Conservation (phyloP, 2,113 vertebrate genomes). For the Entosphenus tridentatus region DNA sequence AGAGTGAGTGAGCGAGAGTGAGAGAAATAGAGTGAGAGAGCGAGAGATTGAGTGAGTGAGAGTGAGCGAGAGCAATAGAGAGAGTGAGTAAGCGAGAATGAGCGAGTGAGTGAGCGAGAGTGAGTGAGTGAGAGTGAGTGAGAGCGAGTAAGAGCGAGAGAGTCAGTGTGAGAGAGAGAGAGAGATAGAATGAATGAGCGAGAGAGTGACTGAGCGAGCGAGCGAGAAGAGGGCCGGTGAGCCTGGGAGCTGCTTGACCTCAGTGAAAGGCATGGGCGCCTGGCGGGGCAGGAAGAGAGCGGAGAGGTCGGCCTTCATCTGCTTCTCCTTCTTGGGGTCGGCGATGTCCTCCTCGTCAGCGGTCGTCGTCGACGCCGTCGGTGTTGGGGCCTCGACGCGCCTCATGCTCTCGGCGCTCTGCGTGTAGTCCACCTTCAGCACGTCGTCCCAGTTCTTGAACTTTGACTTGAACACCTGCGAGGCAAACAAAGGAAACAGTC, state of each 20-base stretch:
- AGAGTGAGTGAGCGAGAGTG: no score
- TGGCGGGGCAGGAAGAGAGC: slow-evolving; percentile 79
- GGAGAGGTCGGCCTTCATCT: slow-evolving; percentile 88
- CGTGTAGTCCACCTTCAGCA: slow-evolving; percentile 80
- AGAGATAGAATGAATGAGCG: no score
- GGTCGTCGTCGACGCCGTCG: neutral
- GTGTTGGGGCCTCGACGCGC: slow-evolving; percentile 20
- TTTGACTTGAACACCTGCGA: slow-evolving; percentile 79
- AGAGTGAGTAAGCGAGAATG: no score
- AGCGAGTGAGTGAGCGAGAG: no score
- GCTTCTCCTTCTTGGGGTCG: slow-evolving; percentile 58
- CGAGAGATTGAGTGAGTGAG: no score
- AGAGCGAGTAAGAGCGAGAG: no score
- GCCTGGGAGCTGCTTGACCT: slow-evolving; percentile 25
- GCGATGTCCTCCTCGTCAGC: slow-evolving; percentile 66
- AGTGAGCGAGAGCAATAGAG: no score
- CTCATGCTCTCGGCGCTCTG: slow-evolving; percentile 59
- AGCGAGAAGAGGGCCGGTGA: no score
- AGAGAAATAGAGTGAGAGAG: no score
- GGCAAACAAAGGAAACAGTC: neutral
- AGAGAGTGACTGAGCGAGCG: no score
- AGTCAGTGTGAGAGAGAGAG: no score
- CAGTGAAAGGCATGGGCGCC: slow-evolving; percentile 54
- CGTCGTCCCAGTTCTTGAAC: slow-evolving; percentile 95
- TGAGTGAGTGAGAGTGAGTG: no score